phyloP scores from a whole-genome alignment of 23 tunicate genomes.

The Diplosoma virens region DNA sequence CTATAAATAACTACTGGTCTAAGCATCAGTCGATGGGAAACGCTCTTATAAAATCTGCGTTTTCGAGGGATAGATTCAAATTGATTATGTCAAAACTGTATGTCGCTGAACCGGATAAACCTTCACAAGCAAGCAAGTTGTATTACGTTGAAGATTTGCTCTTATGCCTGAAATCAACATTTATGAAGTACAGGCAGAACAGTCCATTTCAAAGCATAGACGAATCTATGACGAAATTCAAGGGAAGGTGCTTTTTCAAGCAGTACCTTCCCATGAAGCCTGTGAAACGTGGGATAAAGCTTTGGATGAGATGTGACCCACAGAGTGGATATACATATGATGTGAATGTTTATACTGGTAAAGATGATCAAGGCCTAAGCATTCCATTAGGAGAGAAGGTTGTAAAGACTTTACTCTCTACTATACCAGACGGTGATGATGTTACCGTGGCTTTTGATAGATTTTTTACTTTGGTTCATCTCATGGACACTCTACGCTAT shows the following conservation, averaged over 20 bases:
- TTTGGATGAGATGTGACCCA: conserved; percentile 21
- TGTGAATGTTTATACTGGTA: conserved; percentile 15
- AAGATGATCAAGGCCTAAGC: background rate
- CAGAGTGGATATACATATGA: conserved; percentile 3
- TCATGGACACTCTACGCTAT: conserved; percentile 6
- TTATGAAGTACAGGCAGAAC: conserved; percentile 4
- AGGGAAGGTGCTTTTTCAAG: conserved; percentile 21
- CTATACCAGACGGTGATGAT: background rate
- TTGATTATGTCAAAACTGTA: conserved; percentile 13
- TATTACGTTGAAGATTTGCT: conserved; percentile 16
- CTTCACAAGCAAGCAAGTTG: conserved; percentile 5
- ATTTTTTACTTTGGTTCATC: conserved; percentile 16
- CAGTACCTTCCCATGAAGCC: conserved; percentile 21
- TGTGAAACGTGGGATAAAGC: conserved; percentile 10
- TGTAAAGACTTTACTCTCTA: background rate
- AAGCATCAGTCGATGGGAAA: background rate
- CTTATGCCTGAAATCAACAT: background rate
- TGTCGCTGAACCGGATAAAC: conserved; percentile 1
- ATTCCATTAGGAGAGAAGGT: background rate
- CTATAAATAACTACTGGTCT: background rate
- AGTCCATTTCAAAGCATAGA: conserved; percentile 22
- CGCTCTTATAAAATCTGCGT: background rate
- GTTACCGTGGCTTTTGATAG: conserved; percentile 9
- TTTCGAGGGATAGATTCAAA: conserved; percentile 13
- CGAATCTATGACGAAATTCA: conserved; percentile 19